Conservation (phyloP, 2,888 invertebrate species). For the Teinopalpus imperialis region DNA sequence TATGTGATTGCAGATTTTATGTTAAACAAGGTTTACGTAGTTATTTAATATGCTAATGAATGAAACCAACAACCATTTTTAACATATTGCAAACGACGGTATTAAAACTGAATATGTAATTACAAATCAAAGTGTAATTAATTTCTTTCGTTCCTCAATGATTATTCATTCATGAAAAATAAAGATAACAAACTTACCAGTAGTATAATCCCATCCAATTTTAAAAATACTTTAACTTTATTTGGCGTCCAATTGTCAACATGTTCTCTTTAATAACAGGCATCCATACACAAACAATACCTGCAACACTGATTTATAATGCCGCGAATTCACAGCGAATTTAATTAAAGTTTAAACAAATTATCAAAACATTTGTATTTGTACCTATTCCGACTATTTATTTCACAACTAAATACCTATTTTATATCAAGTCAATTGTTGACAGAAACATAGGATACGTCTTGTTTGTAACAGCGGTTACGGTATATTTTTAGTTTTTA, state of each 20-base stretch:
- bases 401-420: slow-evolving; percentile 30
- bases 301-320: slow-evolving; percentile 44
- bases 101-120: too few relatives aligned
- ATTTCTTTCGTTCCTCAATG: not conserved
- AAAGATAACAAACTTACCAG: slow-evolving; percentile 52
- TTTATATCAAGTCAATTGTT: slow-evolving; percentile 43
- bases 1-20: not conserved
- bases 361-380: slow-evolving; percentile 3
- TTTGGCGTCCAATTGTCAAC: slow-evolving; percentile 44
- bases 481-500: slow-evolving; percentile 61
- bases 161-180: not conserved
- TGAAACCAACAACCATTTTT: too few relatives aligned
- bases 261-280: slow-evolving; percentile 66
- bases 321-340: slow-evolving; percentile 57
- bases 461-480: slow-evolving; percentile 43
- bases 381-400: slow-evolving; percentile 9
- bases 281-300: slow-evolving; percentile 65
- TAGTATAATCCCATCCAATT: slow-evolving; percentile 69
- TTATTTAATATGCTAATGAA: too few relatives aligned
- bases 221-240: slow-evolving; percentile 41
- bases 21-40: slow-evolving; percentile 3
- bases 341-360: slow-evolving; percentile 30
- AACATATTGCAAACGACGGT: too few relatives aligned
- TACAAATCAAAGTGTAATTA: too few relatives aligned
- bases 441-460: slow-evolving; percentile 45